Evolutionary conservation across 1,140 invertebrate genomes (phyloP).

Genomic region (Charaxes varanes): DNA sequence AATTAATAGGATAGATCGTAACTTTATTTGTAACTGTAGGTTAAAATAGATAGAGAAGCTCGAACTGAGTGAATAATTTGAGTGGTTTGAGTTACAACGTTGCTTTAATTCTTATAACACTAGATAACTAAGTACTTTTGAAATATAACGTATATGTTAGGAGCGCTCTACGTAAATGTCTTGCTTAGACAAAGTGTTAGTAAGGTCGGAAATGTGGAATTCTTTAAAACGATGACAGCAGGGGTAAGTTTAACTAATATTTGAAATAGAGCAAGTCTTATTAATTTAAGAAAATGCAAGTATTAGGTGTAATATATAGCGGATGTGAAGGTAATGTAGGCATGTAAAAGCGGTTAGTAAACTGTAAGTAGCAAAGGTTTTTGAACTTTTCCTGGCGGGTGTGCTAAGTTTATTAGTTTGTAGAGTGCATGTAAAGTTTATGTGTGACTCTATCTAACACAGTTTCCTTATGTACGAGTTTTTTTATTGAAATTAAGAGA

Average conservation of each 20-base stretch:
- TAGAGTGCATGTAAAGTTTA: too few species aligned
- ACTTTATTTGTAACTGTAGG: not conserved
- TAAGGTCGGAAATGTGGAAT: slow-evolving; percentile 50
- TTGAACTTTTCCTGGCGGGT: too few species aligned
- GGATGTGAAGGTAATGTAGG: too few species aligned
- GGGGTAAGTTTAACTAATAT: slow-evolving; percentile 33
- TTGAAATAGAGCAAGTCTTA: not conserved
- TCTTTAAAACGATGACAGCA: slow-evolving; percentile 58
- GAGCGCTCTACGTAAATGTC: slow-evolving; percentile 24
- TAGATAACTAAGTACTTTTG: slow-evolving; percentile 20
- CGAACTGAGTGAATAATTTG: not conserved
- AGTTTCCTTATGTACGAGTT: too few species aligned
- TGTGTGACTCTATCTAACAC: too few species aligned
- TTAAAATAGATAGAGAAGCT: not conserved
- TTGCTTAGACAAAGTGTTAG: slow-evolving; percentile 49
- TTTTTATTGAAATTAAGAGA: too few species aligned
- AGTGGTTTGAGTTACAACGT: not conserved
- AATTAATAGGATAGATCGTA: slow-evolving; percentile 10
- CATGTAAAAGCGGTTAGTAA: too few species aligned
- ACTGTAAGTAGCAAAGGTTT: too few species aligned
- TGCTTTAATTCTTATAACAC: not conserved
- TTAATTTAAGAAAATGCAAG: too few species aligned
- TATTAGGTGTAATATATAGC: too few species aligned
- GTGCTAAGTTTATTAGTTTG: too few species aligned
- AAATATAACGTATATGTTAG: slow-evolving; percentile 42